Conservation (phyloP, 2,113 vertebrate genomes). For the Oophaga pumilio region DNA sequence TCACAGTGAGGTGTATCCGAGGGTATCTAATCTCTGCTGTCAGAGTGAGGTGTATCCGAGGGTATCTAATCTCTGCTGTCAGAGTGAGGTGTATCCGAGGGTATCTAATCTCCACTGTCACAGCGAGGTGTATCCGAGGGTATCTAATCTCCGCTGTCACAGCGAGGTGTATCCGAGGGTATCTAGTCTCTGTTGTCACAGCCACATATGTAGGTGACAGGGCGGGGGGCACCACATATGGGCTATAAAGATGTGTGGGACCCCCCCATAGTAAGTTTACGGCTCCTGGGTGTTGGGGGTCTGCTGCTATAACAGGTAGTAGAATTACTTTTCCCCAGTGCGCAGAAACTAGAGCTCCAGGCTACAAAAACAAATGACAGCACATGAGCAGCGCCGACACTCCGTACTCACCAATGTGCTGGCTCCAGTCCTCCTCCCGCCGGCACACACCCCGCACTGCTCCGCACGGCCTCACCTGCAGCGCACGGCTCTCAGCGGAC, state of each 20-base stretch:
- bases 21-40: too few species aligned
- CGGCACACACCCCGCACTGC: neutral
- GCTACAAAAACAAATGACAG: slow-evolving; percentile 18
- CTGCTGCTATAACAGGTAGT: neutral
- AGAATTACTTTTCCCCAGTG: neutral
- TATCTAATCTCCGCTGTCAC: too few species aligned
- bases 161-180: too few species aligned
- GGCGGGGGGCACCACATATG: neutral
- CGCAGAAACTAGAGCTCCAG: neutral
- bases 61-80: too few species aligned
- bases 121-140: too few species aligned
- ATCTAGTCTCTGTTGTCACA: too few species aligned
- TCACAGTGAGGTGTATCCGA: too few species aligned
- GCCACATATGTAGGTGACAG: too few species aligned
- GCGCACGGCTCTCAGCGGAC: slow-evolving; percentile 13
- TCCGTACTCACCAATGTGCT: slow-evolving; percentile 14
- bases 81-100: too few species aligned
- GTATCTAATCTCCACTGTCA: too few species aligned
- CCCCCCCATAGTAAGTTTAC: neutral
- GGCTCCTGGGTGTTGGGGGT: neutral
- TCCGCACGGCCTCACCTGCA: slow-evolving; percentile 34
- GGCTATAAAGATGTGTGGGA: too few species aligned
- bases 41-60: too few species aligned
- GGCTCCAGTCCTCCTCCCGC: neutral
- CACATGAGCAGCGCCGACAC: neutral